Evolutionary conservation across 2,113 vertebrate genomes (phyloP).

Genomic region (Tychaedon coryphoeus): DNA sequence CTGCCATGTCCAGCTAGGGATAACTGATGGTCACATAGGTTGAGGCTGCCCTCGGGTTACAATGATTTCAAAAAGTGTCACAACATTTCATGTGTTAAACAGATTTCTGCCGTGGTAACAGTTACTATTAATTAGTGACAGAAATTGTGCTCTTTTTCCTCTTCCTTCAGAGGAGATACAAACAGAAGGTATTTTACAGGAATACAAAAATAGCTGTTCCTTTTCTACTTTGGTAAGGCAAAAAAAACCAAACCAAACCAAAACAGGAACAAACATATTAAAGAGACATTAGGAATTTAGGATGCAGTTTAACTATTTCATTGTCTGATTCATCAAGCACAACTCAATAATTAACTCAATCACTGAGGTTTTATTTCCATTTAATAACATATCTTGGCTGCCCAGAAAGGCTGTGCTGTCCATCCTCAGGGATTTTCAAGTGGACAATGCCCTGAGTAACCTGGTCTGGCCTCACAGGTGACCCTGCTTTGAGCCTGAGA

Average conservation of each 20-base stretch:
- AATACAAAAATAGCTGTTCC: conserved; percentile 10
- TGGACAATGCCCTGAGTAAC: background rate
- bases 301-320: conserved; percentile 5
- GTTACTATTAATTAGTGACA: background rate
- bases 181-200: background rate
- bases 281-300: background rate
- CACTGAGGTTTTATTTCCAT: background rate
- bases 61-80: background rate
- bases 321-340: background rate
- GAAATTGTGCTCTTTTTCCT: background rate
- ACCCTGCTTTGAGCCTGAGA: background rate
- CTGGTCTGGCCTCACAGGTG: background rate
- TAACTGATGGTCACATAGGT: background rate
- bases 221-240: background rate
- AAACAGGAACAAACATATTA: background rate
- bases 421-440: background rate
- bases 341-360: background rate
- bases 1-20: background rate
- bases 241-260: background rate
- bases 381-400: background rate
- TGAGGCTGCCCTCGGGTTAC: background rate
- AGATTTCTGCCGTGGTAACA: background rate
- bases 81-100: background rate
- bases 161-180: background rate
- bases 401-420: background rate